phyloP scores from a whole-genome alignment of 2,797 vertebrate species.

The Benthosema pterotum region DNA sequence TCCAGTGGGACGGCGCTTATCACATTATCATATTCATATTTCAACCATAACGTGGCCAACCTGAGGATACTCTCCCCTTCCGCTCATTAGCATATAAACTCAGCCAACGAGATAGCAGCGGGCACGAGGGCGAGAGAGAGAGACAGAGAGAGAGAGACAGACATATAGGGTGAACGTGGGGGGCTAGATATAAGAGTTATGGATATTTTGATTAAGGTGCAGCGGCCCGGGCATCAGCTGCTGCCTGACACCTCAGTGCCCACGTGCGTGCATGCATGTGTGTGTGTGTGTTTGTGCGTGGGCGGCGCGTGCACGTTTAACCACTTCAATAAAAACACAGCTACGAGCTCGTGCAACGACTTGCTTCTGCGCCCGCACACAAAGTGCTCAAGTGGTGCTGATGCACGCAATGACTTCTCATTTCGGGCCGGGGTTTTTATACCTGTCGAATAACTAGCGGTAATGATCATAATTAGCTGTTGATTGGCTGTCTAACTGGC shows the following conservation, averaged over 20 bases:
- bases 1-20: no score
- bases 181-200: conserved; percentile 43
- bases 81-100: conserved; percentile 16
- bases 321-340: no score
- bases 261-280: conserved; percentile 44
- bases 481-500: conserved; percentile 70
- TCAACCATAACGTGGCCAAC: no score
- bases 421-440: conserved; percentile 55
- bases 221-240: conserved; percentile 68
- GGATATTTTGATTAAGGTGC: conserved; percentile 67
- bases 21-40: no score
- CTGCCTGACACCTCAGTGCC: conserved; percentile 59
- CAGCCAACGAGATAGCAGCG: conserved; percentile 57
- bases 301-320: no score
- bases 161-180: not conserved
- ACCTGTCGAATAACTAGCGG: conserved; percentile 62
- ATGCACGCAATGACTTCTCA: conserved; percentile 37
- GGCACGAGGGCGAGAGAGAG: conserved; percentile 21
- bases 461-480: conserved; percentile 70
- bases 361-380: no score
- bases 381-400: conserved; percentile 47
- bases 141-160: conserved; percentile 5
- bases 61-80: no score
- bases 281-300: no score
- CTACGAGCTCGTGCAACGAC: no score